Conservation (phyloP, 2,888 invertebrate species). For the Pseudococcus longispinus region DNA sequence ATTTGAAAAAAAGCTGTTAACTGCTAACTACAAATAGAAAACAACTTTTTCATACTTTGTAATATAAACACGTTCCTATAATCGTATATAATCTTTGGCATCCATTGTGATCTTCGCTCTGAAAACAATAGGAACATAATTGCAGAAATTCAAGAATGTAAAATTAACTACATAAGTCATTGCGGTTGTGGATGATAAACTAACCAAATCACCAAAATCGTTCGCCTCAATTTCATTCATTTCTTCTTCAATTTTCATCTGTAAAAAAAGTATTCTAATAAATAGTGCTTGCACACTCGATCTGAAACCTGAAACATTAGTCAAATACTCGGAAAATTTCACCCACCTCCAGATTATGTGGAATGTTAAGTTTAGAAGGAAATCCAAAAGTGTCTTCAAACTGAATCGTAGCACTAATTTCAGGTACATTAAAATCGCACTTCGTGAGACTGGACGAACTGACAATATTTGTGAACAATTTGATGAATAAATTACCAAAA, state of each 20-base stretch:
- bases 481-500: conserved; percentile 50
- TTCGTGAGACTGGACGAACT: not conserved
- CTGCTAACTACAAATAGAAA: not conserved
- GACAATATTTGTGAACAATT: conserved; percentile 28
- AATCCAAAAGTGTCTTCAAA: conserved; percentile 35
- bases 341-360: conserved; percentile 22
- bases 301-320: not conserved
- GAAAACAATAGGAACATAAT: conserved; percentile 57
- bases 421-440: not conserved
- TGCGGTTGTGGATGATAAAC: conserved; percentile 59
- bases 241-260: conserved; percentile 58
- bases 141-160: not conserved
- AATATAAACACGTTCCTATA: conserved; percentile 71
- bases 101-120: conserved; percentile 78
- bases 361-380: not conserved
- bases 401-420: not conserved
- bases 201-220: conserved; percentile 80
- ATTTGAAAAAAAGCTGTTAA: not conserved
- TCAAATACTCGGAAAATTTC: not conserved
- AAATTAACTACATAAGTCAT: not conserved
- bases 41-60: conserved; percentile 62
- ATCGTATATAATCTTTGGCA: conserved; percentile 76
- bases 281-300: conserved; percentile 15
- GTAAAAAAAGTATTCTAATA: conserved; percentile 10
- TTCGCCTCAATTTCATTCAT: conserved; percentile 58